These are phyloP conservation scores for Ciconia stormi DNA, from an alignment of 2,113 vertebrate genomes.

Conservation along the genomic window DNA sequence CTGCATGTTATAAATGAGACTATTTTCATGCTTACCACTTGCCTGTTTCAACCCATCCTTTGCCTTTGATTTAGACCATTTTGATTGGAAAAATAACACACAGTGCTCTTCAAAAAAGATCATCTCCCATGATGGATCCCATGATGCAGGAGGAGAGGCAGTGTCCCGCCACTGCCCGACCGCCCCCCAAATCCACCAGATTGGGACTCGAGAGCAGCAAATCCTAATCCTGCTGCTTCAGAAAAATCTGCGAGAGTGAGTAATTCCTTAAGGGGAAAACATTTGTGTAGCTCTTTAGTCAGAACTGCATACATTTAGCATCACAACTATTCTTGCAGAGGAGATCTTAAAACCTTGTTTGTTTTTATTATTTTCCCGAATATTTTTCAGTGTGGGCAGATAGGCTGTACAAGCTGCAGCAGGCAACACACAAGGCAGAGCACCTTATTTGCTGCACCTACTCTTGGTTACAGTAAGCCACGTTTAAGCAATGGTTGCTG, in stretches of 20 bases:
- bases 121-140: background rate
- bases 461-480: background rate
- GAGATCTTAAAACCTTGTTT: background rate
- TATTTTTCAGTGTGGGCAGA: background rate
- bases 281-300: background rate
- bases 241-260: background rate
- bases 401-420: fast-evolving
- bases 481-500: fast-evolving
- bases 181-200: background rate
- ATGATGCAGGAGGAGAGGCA: background rate
- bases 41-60: background rate
- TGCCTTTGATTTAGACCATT: background rate
- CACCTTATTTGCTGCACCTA: background rate
- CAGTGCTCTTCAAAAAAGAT: background rate
- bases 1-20: background rate
- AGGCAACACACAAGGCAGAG: background rate
- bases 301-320: background rate
- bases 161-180: background rate
- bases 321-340: background rate
- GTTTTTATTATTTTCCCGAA: background rate
- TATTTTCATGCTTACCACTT: background rate
- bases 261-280: background rate
- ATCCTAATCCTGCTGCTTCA: background rate
- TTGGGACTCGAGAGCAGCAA: background rate
- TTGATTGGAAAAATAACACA: background rate